Evolutionary conservation across 2,797 vertebrate genomes (phyloP), one percentile per base, ranked within the genome.

Genomic region (Hyperoplus immaculatus): DNA sequence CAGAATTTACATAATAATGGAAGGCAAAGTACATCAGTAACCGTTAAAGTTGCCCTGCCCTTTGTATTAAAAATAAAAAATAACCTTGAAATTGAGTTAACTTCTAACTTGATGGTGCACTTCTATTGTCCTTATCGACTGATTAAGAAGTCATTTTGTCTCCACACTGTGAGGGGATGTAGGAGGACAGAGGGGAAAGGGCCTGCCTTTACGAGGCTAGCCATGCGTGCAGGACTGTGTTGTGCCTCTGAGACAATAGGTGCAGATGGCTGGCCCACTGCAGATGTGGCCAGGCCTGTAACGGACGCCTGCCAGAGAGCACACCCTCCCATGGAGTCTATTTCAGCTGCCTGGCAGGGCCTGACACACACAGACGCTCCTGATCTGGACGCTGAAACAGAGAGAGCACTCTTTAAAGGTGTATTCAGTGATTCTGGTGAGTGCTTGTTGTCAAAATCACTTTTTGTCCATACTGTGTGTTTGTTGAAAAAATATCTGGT

Each of bases 221-320:
- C 93, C 94, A 94, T 93, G 94, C 94, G 72, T 94, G 89, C 82
- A 72, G 80, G 87, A 75, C 82, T 83, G 89, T 89, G 94, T 89
- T 88, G 87, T 84, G 86, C 86, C 90, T 91, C 78, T 14, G 75
- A 94, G 91, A 95, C 94, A 95, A 95, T 92, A 85, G 92, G 90
- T 94, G 93, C 94, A 95, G 94, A 94, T 95, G 94, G 94, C 90
- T 77, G 88, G 89, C 91, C 88, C 56, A 75, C 91, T 94, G 93
- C 93, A 95, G 93, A 94, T 95, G 93, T 93, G 93, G 84, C 87
- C 88, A 69, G 89, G 87, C 90, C 89, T 92, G 94, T 94, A 94
- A 95, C 89, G 88, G 88, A 93, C 91, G 93, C 92, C 89, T 88
- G 88, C 80, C 90, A 87, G 89, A 88, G 87, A 88, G 86, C 75